These are phyloP conservation scores for Sarcophaga rosellei DNA, from an alignment of 2,888 invertebrate genomes.

Conservation along the genomic window DNA sequence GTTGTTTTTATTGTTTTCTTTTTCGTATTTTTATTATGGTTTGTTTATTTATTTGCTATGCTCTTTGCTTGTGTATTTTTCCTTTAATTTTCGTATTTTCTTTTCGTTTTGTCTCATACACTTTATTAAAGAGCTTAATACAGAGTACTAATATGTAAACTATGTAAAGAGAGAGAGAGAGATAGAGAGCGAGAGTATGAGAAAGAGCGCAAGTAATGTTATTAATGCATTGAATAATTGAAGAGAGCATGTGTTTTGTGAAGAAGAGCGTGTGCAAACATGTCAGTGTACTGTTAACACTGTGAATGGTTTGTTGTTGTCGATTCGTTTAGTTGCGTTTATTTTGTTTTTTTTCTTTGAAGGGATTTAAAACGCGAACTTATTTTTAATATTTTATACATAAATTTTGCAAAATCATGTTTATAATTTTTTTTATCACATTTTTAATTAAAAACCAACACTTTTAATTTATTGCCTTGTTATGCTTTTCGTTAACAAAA, in stretches of 20 bases:
- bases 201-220: neutral
- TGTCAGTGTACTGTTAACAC: neutral
- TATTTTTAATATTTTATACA: too few relatives aligned
- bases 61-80: neutral
- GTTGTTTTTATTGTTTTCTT: constrained; percentile 13
- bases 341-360: neutral
- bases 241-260: neutral
- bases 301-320: neutral
- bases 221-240: neutral
- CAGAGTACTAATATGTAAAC: neutral
- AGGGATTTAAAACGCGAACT: neutral
- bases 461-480: too few relatives aligned
- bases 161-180: neutral
- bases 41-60: constrained; percentile 9
- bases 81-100: constrained; percentile 2
- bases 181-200: neutral
- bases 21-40: neutral
- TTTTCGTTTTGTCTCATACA: neutral
- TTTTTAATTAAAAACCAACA: too few relatives aligned
- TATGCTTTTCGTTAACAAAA: too few relatives aligned
- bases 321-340: neutral
- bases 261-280: neutral
- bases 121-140: neutral
- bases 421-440: too few relatives aligned
- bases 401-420: too few relatives aligned